A percentile compares a stretch with the other conserved stretches of the same genome.
phyloP scores from a whole-genome alignment of 2,113 vertebrate genomes.

The Carlito syrichta region DNA sequence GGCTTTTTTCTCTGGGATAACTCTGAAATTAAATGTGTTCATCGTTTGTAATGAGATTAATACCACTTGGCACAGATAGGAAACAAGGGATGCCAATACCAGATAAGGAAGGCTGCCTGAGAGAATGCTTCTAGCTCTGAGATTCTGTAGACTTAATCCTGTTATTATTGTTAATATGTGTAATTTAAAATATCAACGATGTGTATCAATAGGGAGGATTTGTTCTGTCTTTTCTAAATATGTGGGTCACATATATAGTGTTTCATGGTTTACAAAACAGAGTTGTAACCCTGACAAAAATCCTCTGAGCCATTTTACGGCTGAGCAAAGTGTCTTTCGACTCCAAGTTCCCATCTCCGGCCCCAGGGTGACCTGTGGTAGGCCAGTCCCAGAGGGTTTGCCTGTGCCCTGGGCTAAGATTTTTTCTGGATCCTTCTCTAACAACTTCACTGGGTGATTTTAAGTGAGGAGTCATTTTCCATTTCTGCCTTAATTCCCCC shows the following conservation, averaged over 20 bases:
- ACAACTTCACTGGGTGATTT: neutral
- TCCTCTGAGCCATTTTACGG: neutral
- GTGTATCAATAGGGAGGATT: neutral
- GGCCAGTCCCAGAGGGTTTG: neutral
- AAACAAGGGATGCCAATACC: neutral
- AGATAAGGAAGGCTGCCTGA: neutral
- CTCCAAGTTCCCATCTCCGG: neutral
- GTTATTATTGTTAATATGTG: neutral
- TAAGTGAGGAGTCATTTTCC: neutral
- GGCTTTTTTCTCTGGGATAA: neutral
- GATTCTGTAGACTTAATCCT: neutral
- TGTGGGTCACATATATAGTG: neutral
- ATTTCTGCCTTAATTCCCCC: neutral
- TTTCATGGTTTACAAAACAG: neutral
- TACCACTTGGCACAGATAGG: neutral
- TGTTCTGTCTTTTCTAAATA: slow-evolving; percentile 30
- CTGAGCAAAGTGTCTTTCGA: neutral
- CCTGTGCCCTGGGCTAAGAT: neutral
- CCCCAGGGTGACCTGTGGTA: fast-evolving
- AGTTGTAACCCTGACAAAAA: neutral
- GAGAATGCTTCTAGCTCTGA: neutral
- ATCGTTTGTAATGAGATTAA: neutral
- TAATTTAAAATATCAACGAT: slow-evolving; percentile 20
- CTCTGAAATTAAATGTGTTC: neutral
- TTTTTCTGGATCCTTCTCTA: neutral